Conservation (phyloP, 2,888 invertebrate genomes). For the Mimumesa dahlbomi region DNA sequence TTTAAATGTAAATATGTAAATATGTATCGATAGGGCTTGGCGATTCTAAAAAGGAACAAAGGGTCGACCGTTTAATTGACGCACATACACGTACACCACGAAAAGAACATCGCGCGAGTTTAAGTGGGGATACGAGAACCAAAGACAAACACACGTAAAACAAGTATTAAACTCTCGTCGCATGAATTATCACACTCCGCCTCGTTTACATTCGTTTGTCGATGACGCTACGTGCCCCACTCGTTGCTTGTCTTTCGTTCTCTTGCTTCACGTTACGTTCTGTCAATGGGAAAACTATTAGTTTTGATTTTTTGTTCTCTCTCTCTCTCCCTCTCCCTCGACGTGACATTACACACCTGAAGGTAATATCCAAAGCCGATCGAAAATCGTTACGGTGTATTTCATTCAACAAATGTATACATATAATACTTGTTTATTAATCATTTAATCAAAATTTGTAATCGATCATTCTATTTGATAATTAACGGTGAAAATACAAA, state of each 20-base stretch:
- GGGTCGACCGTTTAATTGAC: conserved; percentile 13
- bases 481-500: too few species aligned
- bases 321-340: too few species aligned
- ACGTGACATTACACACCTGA: too few species aligned
- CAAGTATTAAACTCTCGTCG: conserved; percentile 66
- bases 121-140: conserved; percentile 39
- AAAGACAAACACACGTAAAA: conserved; percentile 62
- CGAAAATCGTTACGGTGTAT: too few species aligned
- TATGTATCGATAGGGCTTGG: too few species aligned
- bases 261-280: conserved; percentile 26
- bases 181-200: conserved; percentile 59
- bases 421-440: too few species aligned
- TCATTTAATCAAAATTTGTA: conserved; percentile 51
- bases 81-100: not conserved
- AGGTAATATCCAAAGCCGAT: too few species aligned
- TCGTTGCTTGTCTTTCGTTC: conserved; percentile 50
- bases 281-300: not conserved
- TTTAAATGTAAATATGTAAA: not conserved
- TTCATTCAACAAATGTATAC: too few species aligned
- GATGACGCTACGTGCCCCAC: conserved; percentile 39
- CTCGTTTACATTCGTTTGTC: conserved; percentile 67
- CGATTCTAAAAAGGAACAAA: not conserved
- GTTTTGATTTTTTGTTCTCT: too few species aligned
- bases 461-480: too few species aligned
- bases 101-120: conserved; percentile 20